Base-by-base conservation (phyloP, 2,797 vertebrate genomes). In the Xenops minutus region DNA sequence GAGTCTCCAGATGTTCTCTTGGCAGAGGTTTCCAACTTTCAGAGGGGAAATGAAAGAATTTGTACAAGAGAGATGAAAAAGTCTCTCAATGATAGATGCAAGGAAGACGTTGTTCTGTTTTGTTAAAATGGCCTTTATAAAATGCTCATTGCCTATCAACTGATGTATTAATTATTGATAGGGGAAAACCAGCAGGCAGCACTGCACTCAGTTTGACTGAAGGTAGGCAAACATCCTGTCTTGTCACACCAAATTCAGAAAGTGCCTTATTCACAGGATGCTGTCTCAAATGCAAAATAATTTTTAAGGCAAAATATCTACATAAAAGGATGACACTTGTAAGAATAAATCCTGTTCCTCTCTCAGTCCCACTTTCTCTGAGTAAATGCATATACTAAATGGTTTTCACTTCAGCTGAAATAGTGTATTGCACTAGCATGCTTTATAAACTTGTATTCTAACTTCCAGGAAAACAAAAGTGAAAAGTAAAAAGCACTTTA, bases 81-180 rank as follows among this genome's bases (percentile, higher is more conserved):
- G 24, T 49, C 22, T 82, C 56, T 72, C 10, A 3, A 1, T 68
- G 78, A 74, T 23, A 80, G 44, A 92, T 24, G 56, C 22, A 85
- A 74, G 64, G 71, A 92, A 82, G 39, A 52, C 3, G 7, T n/a
- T 39, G 16, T 7, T 86, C 58, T 8, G 2, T 56, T 89, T 56
- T 68, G 52, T 79, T 80, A 72, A 82, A 94, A 94, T 39, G 52
- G 80, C 51, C 58, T 88, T 82, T 73, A 78, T 71, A 85, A 94
- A 87, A 87, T 2, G 27, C 73, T 79, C 41, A 85, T 54, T 85
- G 58, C 51, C 46, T 81, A 46, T 82, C 78, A 85, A 58, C 36
- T 63, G 41, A 82, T 10, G 6, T 20, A 80, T 75, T 73, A 69
- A 88, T 81, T 91, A 91, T 87, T 77, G 82, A 85, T 9, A 84